phyloP scores from a whole-genome alignment of 2,797 vertebrate genomes.

The Catharus ustulatus region DNA sequence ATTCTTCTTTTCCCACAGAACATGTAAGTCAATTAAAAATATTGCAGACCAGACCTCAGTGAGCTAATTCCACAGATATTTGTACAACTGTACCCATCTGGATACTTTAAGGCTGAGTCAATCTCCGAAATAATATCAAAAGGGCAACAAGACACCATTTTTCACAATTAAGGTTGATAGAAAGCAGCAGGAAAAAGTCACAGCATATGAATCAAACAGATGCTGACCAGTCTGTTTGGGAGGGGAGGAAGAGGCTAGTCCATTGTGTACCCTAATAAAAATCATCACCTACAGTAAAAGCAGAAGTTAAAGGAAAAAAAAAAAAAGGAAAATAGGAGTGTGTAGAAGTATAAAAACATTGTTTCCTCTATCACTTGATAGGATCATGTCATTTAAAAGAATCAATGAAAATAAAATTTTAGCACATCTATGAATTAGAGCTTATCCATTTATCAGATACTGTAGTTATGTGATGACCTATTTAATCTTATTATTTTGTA shows the following conservation, averaged over 20 bases:
- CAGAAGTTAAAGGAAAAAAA: not conserved
- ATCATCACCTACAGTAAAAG: constrained; percentile 57
- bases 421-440: not conserved
- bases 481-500: not conserved
- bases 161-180: constrained; percentile 85
- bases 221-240: constrained; percentile 73
- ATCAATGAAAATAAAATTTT: not conserved
- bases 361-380: not conserved
- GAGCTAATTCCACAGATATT: constrained; percentile 82
- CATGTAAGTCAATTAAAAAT: constrained; percentile 86
- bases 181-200: constrained; percentile 86
- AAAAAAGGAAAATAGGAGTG: not conserved
- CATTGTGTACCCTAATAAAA: constrained; percentile 62
- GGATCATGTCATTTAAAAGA: not conserved
- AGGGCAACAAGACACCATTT: constrained; percentile 81
- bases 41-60: constrained; percentile 74
- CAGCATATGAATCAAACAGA: constrained; percentile 81
- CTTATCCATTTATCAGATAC: not conserved
- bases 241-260: constrained; percentile 66
- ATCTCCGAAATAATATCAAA: constrained; percentile 82
- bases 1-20: constrained; percentile 82
- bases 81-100: constrained; percentile 78
- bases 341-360: not conserved
- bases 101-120: constrained; percentile 80
- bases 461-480: not conserved